Evolutionary conservation across 1,140 invertebrate species (phyloP), one percentile per base, ranked within the genome.

Genomic region (Trachymyrmex cornetzi): DNA sequence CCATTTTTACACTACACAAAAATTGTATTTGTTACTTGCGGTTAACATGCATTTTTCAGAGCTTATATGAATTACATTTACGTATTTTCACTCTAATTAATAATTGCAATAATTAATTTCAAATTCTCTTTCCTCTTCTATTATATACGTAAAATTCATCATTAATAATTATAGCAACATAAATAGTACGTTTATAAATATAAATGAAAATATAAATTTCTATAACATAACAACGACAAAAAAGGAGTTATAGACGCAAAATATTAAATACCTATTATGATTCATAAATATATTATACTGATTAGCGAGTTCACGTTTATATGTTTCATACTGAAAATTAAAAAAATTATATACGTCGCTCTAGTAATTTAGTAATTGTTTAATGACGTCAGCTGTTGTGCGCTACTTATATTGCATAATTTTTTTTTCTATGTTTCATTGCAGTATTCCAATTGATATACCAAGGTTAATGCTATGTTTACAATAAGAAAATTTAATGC

Each of bases 361-460:
- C 3, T 44, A 3, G 6, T 38, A 38, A 75, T 75, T 75, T 75
- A 77, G n/a, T n/a, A n/a, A n/a, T 75, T 59, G 4, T 16, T 77
- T n/a, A 22, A 16, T 59, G 16, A 14, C 14, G 16, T 77, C n/a
- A 24, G 22, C 14, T 59, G 30, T 77, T 59, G n/a, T 61, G 3
- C 24, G 3, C n/a, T 75, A 22, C 3, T 77, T 24, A 74, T 38
- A 55, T 57, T 3, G 12, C 4, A 24, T 16, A 3, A 34, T 59
- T 14, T 44, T 57, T 38, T 38, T 27, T 6, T 14, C 14, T 57
- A 24, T n/a, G 44, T 61, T 24, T 38, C 7, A 53, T 12, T 50
- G 3, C 24, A n/a, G 30, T n/a, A 75, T 75, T 75, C 2, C 59
- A 75, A 75, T 75, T 38, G 38, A 22, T 57, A 74, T 22, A 74